Evolutionary conservation across 2,888 invertebrate genomes (phyloP).

Genomic region (Amphipyra berbera): DNA sequence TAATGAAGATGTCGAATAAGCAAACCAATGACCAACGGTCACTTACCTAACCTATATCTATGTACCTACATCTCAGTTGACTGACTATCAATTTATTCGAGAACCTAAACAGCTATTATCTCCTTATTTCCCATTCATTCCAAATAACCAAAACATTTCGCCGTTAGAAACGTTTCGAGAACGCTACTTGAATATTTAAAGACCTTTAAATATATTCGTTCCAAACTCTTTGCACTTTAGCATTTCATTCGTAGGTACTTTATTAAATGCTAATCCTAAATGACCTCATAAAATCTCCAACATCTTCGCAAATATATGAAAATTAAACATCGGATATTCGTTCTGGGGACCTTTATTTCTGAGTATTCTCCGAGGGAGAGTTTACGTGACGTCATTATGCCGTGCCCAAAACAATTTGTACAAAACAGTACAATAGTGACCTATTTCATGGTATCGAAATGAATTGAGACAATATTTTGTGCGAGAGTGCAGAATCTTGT

Average conservation of each 20-base stretch:
- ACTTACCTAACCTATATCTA: no score
- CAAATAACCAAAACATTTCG: not conserved
- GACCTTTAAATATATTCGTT: conserved; percentile 10
- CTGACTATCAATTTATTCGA: conserved; percentile 1
- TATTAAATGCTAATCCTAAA: conserved; percentile 33
- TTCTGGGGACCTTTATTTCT: conserved; percentile 17
- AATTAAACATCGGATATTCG: conserved; percentile 21
- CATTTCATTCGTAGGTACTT: conserved; percentile 25
- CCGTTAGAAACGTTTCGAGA: not conserved
- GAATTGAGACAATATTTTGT: conserved; percentile 39
- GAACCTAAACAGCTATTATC: not conserved
- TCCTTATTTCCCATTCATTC: conserved; percentile 1
- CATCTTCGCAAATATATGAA: conserved; percentile 39
- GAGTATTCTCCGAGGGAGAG: conserved; percentile 16
- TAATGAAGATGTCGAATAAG: no score
- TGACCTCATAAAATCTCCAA: conserved; percentile 28
- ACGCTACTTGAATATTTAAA: conserved; percentile 10
- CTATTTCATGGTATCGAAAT: conserved; percentile 25
- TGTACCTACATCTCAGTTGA: not conserved
- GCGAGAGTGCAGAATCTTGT: conserved; percentile 65
- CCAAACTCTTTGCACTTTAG: conserved; percentile 4
- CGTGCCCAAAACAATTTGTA: conserved; percentile 34
- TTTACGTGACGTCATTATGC: conserved; percentile 25
- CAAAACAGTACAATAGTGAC: conserved; percentile 27
- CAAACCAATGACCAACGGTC: no score